Evolutionary conservation across 2,797 vertebrate genomes (phyloP).

Genomic region (Poecilia velifera): DNA sequence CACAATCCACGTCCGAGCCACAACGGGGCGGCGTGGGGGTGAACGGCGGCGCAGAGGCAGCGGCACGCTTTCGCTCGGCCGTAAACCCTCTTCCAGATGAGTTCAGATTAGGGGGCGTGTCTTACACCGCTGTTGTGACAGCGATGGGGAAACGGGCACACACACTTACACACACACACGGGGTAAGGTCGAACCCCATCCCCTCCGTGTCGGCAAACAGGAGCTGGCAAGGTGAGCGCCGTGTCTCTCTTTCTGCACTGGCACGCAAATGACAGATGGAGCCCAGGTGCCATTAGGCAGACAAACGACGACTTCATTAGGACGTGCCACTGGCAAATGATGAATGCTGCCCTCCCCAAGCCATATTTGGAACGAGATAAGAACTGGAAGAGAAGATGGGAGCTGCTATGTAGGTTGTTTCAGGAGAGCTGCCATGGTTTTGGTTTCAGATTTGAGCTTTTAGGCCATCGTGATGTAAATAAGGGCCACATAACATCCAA

Average conservation of each 20-base stretch:
- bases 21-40: constrained; percentile 13
- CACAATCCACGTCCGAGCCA: constrained; percentile 45
- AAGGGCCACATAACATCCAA: constrained; percentile 35
- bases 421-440: constrained; percentile 42
- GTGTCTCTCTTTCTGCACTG: constrained; percentile 54
- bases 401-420: constrained; percentile 59
- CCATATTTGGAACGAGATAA: constrained; percentile 69
- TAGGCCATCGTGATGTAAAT: constrained; percentile 5
- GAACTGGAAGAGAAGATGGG: constrained; percentile 49
- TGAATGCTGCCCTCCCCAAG: constrained; percentile 70
- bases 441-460: constrained; percentile 45
- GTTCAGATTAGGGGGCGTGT: constrained; percentile 48
- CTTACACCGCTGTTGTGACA: constrained; percentile 42
- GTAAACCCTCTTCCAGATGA: constrained; percentile 18
- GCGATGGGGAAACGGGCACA: constrained; percentile 36
- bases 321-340: constrained; percentile 73
- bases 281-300: constrained; percentile 81
- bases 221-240: constrained; percentile 76
- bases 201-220: constrained; percentile 46
- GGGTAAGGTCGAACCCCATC: constrained; percentile 51
- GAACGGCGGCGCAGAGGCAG: too few species aligned
- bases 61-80: constrained; percentile 24
- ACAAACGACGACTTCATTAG: constrained; percentile 82
- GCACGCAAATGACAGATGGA: constrained; percentile 78
- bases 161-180: neutral